Conservation (phyloP, 2,888 invertebrate species). For the Caenorhabditis drosophilae region DNA sequence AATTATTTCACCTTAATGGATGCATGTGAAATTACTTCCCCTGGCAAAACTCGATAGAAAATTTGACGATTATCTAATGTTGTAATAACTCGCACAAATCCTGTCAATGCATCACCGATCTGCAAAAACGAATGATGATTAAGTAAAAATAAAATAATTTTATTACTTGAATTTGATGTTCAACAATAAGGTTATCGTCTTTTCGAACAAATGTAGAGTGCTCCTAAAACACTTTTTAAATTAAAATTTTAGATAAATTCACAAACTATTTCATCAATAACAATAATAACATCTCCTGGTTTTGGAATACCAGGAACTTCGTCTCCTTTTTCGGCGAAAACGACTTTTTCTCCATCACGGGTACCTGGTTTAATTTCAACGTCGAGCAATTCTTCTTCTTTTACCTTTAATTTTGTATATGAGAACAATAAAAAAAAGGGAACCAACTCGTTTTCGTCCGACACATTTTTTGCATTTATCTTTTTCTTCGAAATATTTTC, state of each 20-base stretch:
- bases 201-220: constrained; percentile 73
- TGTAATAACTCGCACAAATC: constrained; percentile 86
- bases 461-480: constrained; percentile 91
- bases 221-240: constrained; percentile 73
- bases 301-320: constrained; percentile 88
- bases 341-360: constrained; percentile 92
- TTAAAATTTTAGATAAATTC: not conserved
- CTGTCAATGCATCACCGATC: constrained; percentile 90
- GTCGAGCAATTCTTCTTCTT: constrained; percentile 90
- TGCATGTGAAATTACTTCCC: constrained; percentile 88
- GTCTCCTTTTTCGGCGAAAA: constrained; percentile 88
- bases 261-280: constrained; percentile 82
- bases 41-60: constrained; percentile 81
- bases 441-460: constrained; percentile 83
- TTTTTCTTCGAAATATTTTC: constrained; percentile 78
- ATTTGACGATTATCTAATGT: constrained; percentile 89
- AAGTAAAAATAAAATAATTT: no score
- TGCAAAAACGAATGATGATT: constrained; percentile 73
- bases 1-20: constrained; percentile 78
- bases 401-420: constrained; percentile 72
- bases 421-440: no score
- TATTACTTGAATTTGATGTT: constrained; percentile 27
- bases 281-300: constrained; percentile 91
- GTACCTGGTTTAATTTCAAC: constrained; percentile 91
- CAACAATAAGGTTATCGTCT: constrained; percentile 54